Conservation (phyloP, 2,797 vertebrate species). For the Aplochiton taeniatus region DNA sequence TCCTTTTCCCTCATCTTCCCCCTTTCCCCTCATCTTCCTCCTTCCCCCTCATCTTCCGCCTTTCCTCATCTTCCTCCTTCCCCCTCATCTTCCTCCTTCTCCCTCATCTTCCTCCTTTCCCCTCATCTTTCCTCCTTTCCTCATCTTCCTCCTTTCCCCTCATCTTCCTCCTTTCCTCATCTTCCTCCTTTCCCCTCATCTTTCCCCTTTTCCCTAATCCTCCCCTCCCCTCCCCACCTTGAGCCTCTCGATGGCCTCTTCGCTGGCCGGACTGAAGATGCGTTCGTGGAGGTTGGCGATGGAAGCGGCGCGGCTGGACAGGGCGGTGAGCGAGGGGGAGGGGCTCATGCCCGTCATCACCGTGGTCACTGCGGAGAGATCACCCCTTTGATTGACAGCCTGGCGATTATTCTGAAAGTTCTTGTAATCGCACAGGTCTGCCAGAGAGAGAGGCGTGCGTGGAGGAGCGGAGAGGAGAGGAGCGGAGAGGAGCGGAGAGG, state of each 20-base stretch:
- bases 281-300: slow-evolving; percentile 95
- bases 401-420: slow-evolving; percentile 84
- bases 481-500: slow-evolving; percentile 46
- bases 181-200: not conserved
- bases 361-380: slow-evolving; percentile 98
- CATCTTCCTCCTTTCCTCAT: not conserved
- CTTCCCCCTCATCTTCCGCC: slow-evolving; percentile 85
- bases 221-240: slow-evolving; percentile 77
- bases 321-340: slow-evolving; percentile 89
- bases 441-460: slow-evolving; percentile 69
- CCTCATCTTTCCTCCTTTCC: not conserved
- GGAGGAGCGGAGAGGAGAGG: slow-evolving; percentile 30
- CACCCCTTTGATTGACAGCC: slow-evolving; percentile 89
- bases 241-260: slow-evolving; percentile 95
- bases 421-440: slow-evolving; percentile 92
- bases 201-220: not conserved
- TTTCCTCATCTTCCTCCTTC: slow-evolving; percentile 65
- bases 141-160: not conserved
- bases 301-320: slow-evolving; percentile 91
- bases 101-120: not conserved
- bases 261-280: slow-evolving; percentile 94
- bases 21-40: not conserved
- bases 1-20: not conserved
- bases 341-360: slow-evolving; percentile 96
- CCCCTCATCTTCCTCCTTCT: not conserved